Evolutionary conservation across 92 coral and sea anemone genomes (phyloP).

Genomic region (Porites evermanni): DNA sequence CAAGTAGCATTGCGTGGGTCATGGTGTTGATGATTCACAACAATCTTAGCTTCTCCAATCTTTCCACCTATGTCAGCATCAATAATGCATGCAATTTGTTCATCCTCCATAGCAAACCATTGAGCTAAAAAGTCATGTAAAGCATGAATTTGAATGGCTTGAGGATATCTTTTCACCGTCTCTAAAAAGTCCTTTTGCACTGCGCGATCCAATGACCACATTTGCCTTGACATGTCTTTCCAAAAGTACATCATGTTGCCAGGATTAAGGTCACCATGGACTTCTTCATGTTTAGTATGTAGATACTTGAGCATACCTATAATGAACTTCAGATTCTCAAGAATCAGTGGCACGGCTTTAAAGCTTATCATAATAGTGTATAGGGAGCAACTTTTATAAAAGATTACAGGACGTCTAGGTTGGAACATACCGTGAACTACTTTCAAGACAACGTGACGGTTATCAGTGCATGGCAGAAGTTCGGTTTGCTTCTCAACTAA

Average conservation of each 20-base stretch:
- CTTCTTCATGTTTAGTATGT: background rate
- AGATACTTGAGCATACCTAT: slow-evolving; percentile 9
- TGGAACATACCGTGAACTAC: background rate
- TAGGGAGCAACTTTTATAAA: slow-evolving; percentile 1
- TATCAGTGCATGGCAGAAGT: too few species aligned
- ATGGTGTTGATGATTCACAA: slow-evolving; percentile 35
- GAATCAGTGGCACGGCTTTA: slow-evolving; percentile 10
- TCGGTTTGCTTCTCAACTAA: slow-evolving; percentile 46
- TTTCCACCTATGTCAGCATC: slow-evolving; percentile 44
- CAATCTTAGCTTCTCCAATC: slow-evolving; percentile 39
- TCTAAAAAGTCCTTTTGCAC: too few species aligned
- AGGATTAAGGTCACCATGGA: slow-evolving; percentile 24
- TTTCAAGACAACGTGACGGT: slow-evolving; percentile 12
- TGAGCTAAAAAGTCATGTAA: background rate
- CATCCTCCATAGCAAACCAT: slow-evolving; percentile 1
- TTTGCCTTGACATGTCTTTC: background rate
- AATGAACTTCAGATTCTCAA: slow-evolving; percentile 9
- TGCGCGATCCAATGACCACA: background rate
- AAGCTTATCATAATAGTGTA: slow-evolving; percentile 34
- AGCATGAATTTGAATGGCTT: slow-evolving; percentile 20
- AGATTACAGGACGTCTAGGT: slow-evolving; percentile 2
- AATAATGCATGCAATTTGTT: too few species aligned
- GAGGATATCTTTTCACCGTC: background rate
- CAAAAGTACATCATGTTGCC: slow-evolving; percentile 26
- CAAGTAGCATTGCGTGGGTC: slow-evolving; percentile 43